These are phyloP conservation scores for Sparidentex hasta DNA, from an alignment of 2,797 vertebrate species.

Conservation along the genomic window DNA sequence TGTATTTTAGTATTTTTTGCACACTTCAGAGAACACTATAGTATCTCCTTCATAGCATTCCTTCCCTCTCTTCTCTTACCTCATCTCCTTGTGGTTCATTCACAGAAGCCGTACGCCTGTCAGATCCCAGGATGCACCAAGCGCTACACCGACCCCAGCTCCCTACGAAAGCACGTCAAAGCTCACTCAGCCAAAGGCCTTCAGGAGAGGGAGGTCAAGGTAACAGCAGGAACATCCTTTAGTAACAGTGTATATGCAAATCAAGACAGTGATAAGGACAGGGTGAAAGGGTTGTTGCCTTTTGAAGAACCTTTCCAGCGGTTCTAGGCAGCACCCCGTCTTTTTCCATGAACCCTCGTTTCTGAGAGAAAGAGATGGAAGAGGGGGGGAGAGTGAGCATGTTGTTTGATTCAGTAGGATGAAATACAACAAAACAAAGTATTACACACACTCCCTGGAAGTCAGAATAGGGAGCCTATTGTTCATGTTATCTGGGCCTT, in stretches of 20 bases:
- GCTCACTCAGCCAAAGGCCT: constrained; percentile 93
- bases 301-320: background rate
- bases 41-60: background rate
- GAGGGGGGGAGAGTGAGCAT: constrained; percentile 35
- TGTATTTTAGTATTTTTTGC: too few species aligned
- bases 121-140: constrained; percentile 97
- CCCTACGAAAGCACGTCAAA: constrained; percentile 97
- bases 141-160: constrained; percentile 99
- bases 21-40: background rate
- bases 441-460: constrained; percentile 74
- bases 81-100: constrained; percentile 14
- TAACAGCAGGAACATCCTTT: constrained; percentile 67
- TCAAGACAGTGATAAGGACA: background rate
- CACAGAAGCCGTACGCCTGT: constrained; percentile 95
- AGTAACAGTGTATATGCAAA: background rate
- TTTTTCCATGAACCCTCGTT: constrained; percentile 12
- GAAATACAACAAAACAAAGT: constrained; percentile 72
- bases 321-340: background rate
- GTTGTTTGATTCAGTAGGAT: constrained; percentile 76
- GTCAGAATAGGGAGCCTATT: constrained; percentile 80
- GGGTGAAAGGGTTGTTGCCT: background rate
- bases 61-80: constrained; percentile 2
- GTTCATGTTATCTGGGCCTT: constrained; percentile 81
- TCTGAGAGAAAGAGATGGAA: constrained; percentile 34
- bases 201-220: constrained; percentile 90